phyloP scores from a whole-genome alignment of 2,888 invertebrate species.

The Tipula lateralis region DNA sequence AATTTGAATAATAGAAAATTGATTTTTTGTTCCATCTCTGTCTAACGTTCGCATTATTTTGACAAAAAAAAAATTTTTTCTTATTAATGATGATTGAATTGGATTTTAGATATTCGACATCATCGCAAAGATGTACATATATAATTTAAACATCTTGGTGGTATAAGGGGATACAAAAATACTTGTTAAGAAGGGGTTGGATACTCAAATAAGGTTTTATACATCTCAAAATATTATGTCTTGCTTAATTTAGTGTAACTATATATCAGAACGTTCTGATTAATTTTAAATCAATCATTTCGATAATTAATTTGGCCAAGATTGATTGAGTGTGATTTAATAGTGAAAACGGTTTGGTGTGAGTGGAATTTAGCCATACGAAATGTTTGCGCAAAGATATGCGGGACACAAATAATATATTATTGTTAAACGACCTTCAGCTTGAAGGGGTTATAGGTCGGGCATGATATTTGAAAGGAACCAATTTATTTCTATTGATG shows the following conservation, averaged over 20 bases:
- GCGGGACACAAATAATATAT: neutral
- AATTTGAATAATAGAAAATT: slow-evolving; percentile 24
- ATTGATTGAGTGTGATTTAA: neutral
- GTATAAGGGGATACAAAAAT: neutral
- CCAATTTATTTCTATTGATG: neutral
- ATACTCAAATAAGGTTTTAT: neutral
- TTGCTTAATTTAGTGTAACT: slow-evolving; percentile 11
- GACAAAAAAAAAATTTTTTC: slow-evolving; percentile 12
- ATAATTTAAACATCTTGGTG: neutral
- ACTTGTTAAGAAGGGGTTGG: neutral
- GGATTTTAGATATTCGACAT: neutral
- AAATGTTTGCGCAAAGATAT: neutral
- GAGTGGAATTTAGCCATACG: neutral
- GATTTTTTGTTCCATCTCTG: neutral
- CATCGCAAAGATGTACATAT: neutral
- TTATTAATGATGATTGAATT: neutral
- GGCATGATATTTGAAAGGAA: neutral
- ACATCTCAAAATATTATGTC: neutral
- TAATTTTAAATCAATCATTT: slow-evolving; percentile 1
- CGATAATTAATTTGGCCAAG: neutral
- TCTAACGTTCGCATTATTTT: neutral
- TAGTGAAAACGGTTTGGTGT: neutral
- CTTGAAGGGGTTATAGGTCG: neutral
- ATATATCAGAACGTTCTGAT: neutral
- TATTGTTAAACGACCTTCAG: neutral